Percentiles rank a stretch among this genome's conserved stretches.
These are phyloP conservation scores for Plecotus auritus DNA, from an alignment of 2,113 vertebrate species.

Conservation along the genomic window DNA sequence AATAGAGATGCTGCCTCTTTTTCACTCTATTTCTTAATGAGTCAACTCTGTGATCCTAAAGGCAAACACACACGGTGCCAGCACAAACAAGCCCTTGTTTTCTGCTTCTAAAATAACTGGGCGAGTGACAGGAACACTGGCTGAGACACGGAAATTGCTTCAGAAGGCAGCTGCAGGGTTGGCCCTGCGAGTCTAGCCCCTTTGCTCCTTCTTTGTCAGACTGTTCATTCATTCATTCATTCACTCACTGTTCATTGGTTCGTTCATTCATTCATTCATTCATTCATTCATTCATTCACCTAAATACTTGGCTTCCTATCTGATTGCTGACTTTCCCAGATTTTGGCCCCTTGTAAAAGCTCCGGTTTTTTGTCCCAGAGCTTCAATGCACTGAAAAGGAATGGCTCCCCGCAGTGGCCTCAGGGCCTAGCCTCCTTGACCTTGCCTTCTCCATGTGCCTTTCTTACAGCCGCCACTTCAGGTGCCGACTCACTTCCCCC, in stretches of 20 bases:
- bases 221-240: background rate
- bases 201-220: background rate
- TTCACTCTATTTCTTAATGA: background rate
- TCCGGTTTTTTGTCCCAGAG: background rate
- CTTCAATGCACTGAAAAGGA: background rate
- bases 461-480: background rate
- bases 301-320: background rate
- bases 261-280: background rate
- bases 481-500: background rate
- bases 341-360: background rate
- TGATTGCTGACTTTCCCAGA: background rate
- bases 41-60: background rate
- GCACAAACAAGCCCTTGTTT: background rate
- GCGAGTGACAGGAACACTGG: accelerated
- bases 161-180: accelerated
- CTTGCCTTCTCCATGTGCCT: background rate
- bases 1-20: background rate
- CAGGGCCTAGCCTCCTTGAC: background rate
- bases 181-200: accelerated
- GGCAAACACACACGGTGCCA: background rate
- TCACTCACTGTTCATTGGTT: too few relatives aligned
- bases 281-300: background rate
- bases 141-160: accelerated
- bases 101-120: background rate
- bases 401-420: accelerated